phyloP scores from a whole-genome alignment of 2,888 invertebrate species.

The Dolichopus griseipennis region DNA sequence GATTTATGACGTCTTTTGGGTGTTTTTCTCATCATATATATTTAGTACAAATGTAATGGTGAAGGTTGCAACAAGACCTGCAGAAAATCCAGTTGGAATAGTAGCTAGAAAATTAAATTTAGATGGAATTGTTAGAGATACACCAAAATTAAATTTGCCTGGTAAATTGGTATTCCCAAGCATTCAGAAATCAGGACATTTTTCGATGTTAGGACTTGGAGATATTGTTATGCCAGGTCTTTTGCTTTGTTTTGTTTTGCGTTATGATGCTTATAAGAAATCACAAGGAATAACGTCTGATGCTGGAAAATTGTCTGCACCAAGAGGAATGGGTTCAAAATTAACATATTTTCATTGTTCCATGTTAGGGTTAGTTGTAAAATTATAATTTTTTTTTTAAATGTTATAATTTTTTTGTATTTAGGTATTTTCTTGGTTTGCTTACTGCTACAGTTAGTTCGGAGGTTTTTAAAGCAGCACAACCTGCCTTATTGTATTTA shows the following conservation, averaged over 20 bases:
- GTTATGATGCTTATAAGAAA: slow-evolving; percentile 96
- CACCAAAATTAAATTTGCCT: slow-evolving; percentile 90
- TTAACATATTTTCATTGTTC: slow-evolving; percentile 98
- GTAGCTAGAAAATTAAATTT: slow-evolving; percentile 88
- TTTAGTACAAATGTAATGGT: slow-evolving; percentile 99
- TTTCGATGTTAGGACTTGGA: slow-evolving; percentile 86
- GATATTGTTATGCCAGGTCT: slow-evolving; percentile 94
- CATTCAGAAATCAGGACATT: slow-evolving; percentile 91
- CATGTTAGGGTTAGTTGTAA: slow-evolving; percentile 61
- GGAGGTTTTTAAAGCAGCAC: slow-evolving; percentile 96
- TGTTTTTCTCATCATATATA: slow-evolving; percentile 96
- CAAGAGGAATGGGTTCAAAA: slow-evolving; percentile 52
- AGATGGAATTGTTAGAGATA: slow-evolving; percentile 81
- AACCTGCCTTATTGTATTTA: slow-evolving; percentile 92
- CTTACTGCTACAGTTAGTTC: slow-evolving; percentile 95
- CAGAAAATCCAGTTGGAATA: slow-evolving; percentile 87
- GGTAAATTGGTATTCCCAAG: slow-evolving; percentile 96
- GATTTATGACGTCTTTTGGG: slow-evolving; percentile 97
- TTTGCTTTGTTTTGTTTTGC: slow-evolving; percentile 87
- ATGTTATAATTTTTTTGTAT: neutral
- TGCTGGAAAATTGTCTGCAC: slow-evolving; percentile 50
- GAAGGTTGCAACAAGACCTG: slow-evolving; percentile 77
- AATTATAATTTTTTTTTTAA: slow-evolving; percentile 2
- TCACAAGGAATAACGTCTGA: slow-evolving; percentile 51
- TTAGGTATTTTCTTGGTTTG: slow-evolving; percentile 81